Evolutionary conservation across 2,888 invertebrate genomes (phyloP).

Genomic region (Ormyrus rosae): DNA sequence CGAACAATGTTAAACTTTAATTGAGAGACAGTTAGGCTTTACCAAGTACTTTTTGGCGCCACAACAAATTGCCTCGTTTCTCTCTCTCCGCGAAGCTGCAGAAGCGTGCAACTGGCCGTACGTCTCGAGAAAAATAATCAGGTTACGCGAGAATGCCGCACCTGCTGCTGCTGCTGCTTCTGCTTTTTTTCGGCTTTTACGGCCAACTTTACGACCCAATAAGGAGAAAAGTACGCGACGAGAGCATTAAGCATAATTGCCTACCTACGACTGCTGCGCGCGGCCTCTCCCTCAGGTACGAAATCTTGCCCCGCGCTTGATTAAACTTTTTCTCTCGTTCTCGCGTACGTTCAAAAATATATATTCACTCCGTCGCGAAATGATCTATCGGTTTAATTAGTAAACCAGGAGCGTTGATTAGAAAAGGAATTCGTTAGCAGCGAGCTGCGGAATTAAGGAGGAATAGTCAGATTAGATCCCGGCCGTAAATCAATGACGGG

Average conservation of each 20-base stretch:
- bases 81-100: neutral
- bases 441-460: too few relatives aligned
- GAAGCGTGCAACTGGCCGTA: conserved; percentile 10
- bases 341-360: neutral
- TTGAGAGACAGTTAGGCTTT: conserved; percentile 11
- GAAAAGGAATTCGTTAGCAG: neutral
- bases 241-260: conserved; percentile 22
- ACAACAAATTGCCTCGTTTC: conserved; percentile 50
- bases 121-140: conserved; percentile 46
- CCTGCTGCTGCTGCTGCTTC: neutral
- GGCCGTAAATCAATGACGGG: conserved; percentile 31
- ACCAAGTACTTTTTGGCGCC: conserved; percentile 8
- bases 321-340: neutral
- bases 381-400: too few relatives aligned
- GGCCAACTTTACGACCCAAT: conserved; percentile 23
- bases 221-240: conserved; percentile 13
- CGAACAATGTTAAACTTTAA: neutral
- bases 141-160: conserved; percentile 23
- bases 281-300: neutral
- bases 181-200: neutral
- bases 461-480: conserved; percentile 8
- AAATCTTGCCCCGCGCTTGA: neutral
- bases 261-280: neutral
- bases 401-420: neutral
- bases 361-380: too few relatives aligned